Evolutionary conservation across 2,888 invertebrate genomes (phyloP).

Genomic region (Malthinus seriepunctatus): DNA sequence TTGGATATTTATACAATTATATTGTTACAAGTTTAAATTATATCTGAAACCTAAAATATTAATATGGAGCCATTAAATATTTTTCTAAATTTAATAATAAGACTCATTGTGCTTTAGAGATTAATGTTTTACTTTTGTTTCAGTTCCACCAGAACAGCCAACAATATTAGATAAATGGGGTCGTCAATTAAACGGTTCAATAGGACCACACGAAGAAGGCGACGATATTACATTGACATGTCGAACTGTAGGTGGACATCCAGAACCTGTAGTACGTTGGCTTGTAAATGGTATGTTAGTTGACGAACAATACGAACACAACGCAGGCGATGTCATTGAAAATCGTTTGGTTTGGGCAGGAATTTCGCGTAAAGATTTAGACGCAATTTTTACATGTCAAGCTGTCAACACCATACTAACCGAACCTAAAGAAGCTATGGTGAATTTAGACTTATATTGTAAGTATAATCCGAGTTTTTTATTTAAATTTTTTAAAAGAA

Average conservation of each 20-base stretch:
- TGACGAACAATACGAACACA: conserved; percentile 82
- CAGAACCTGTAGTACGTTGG: conserved; percentile 83
- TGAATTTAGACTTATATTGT: conserved; percentile 79
- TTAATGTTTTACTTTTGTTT: conserved; percentile 41
- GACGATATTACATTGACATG: conserved; percentile 85
- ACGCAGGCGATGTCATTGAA: conserved; percentile 84
- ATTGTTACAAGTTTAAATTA: no score
- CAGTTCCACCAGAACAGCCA: conserved; percentile 88
- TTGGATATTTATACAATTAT: no score
- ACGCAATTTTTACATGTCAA: conserved; percentile 85
- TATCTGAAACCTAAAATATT: no score
- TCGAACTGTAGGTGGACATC: conserved; percentile 84
- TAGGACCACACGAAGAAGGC: conserved; percentile 85
- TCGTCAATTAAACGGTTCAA: conserved; percentile 76
- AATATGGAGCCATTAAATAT: no score
- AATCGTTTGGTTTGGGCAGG: conserved; percentile 77
- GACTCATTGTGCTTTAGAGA: background rate
- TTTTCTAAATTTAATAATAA: no score
- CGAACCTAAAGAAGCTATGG: conserved; percentile 75
- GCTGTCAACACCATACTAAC: conserved; percentile 84
- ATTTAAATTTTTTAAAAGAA: background rate
- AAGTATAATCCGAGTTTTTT: conserved; percentile 53
- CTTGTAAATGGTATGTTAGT: conserved; percentile 78
- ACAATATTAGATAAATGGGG: conserved; percentile 85
- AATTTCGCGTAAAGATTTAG: conserved; percentile 77